A percentile compares a stretch with the other conserved stretches of the same genome.
phyloP scores from a whole-genome alignment of 2,797 vertebrate genomes.

The Chanos chanos region DNA sequence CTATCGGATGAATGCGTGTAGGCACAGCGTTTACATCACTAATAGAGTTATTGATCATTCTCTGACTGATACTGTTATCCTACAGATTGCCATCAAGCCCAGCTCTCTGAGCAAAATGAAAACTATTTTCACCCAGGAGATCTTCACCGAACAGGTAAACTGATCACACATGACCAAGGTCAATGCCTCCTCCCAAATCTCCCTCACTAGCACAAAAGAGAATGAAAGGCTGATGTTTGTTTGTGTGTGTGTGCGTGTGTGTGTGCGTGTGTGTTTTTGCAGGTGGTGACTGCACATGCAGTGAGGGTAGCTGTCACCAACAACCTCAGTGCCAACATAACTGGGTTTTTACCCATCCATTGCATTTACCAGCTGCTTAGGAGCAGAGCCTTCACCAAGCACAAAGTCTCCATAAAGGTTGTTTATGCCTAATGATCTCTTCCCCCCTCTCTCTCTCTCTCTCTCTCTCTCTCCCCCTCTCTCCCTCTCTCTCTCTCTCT shows the following conservation, averaged over 20 bases:
- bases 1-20: no score
- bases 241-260: constrained; percentile 4
- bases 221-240: background rate
- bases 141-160: constrained; percentile 99
- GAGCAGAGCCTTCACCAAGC: constrained; percentile 96
- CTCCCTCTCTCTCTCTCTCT: background rate
- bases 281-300: constrained; percentile 98
- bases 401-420: constrained; percentile 99
- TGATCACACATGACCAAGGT: no score
- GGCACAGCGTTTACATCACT: no score
- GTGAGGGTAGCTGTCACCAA: constrained; percentile 95
- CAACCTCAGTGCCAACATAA: constrained; percentile 93
- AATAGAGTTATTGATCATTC: no score
- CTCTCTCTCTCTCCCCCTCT: background rate
- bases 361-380: constrained; percentile 97
- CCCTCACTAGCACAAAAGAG: no score
- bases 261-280: constrained; percentile 21
- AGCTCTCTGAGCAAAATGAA: constrained; percentile 99
- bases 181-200: no score
- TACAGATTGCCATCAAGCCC: constrained; percentile 97
- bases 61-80: no score
- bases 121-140: constrained; percentile 98
- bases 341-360: constrained; percentile 96
- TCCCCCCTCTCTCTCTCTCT: background rate
- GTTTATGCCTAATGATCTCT: constrained; percentile 16